Evolutionary conservation across 2,888 invertebrate genomes (phyloP), one percentile per base, ranked within the genome.

Genomic region (Caenorhabditis becei): DNA sequence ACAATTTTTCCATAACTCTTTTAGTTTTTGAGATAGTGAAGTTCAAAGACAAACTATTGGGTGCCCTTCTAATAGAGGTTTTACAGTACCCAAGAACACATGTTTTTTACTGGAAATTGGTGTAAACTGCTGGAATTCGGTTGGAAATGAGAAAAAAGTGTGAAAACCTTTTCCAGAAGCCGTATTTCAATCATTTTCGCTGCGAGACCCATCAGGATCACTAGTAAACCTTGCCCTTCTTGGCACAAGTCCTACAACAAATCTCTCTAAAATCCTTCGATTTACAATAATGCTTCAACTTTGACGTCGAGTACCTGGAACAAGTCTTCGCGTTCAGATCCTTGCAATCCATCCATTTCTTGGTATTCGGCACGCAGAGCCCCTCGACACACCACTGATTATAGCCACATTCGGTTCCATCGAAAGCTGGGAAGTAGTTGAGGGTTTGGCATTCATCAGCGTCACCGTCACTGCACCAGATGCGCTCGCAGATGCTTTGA

Each of bases 381-480:
- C 89, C 89, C 26, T 84, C 78, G 16, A 89, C 74, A 56, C 90
- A 90, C 89, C 89, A 88, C 89, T 83, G 88, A 62, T 83, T 79
- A 23, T 81, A 74, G 11, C 86, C 89, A 62, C 90, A 90, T 41
- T 79, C 82, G 16, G 89, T 90, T 35, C 90, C 90, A 69, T 90
- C 90, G 54, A 90, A 85, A 28, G 89, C 83, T 14, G 90, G 90
- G 24, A 90, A 79, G 77, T 88, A 90, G 35, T 87, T 83, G 70
- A 87, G 83, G 24, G 90, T 90, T 61, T 90, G 90, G 53, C 90
- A 90, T 1, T 87, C 84, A 14, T 84, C 87, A 41, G 59, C 65
- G 56, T 79, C 65, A 11, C 90, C 81, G 61, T 90, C 86, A 54
- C 89, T 89, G 71, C 90, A 90, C 90, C 90, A 90, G 18, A 89